These are phyloP conservation scores for Thymallus thymallus DNA, from an alignment of 2,113 vertebrate genomes.

Conservation along the genomic window DNA sequence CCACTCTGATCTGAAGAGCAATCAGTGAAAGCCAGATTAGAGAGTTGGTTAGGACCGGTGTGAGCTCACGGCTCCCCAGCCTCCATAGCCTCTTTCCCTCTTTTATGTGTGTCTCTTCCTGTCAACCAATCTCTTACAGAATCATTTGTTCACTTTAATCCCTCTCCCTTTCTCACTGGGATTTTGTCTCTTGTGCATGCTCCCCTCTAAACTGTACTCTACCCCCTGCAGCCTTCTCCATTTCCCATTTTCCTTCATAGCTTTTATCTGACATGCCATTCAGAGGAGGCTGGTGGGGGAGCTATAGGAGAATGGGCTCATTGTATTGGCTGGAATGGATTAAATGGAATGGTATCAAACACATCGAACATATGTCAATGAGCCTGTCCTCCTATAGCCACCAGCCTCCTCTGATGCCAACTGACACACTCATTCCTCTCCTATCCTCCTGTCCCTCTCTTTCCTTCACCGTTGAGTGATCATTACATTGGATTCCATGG, in stretches of 20 bases:
- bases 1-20: conserved; percentile 40
- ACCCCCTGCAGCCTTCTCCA: conserved; percentile 7
- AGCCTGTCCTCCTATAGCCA: too few relatives aligned
- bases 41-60: conserved; percentile 27
- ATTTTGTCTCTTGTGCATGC: conserved; percentile 11
- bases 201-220: background rate
- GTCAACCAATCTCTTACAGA: conserved; percentile 50
- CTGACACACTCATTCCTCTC: conserved; percentile 30
- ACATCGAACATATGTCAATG: too few relatives aligned
- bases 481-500: conserved; percentile 59
- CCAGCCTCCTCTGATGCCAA: conserved; percentile 6
- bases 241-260: conserved; percentile 35
- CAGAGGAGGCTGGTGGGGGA: background rate
- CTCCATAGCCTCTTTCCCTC: conserved; percentile 38
- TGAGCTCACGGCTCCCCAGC: conserved; percentile 31
- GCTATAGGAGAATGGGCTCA: too few relatives aligned
- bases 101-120: conserved; percentile 35
- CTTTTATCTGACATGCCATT: conserved; percentile 42
- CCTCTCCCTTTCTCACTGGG: conserved; percentile 27
- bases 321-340: too few relatives aligned
- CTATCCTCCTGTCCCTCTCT: conserved; percentile 30
- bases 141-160: conserved; percentile 51
- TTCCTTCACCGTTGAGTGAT: conserved; percentile 39
- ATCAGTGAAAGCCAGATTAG: conserved; percentile 38
- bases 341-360: too few relatives aligned